Evolutionary conservation across 92 coral and sea anemone species (phyloP).

Genomic region (Pocillopora grandis): DNA sequence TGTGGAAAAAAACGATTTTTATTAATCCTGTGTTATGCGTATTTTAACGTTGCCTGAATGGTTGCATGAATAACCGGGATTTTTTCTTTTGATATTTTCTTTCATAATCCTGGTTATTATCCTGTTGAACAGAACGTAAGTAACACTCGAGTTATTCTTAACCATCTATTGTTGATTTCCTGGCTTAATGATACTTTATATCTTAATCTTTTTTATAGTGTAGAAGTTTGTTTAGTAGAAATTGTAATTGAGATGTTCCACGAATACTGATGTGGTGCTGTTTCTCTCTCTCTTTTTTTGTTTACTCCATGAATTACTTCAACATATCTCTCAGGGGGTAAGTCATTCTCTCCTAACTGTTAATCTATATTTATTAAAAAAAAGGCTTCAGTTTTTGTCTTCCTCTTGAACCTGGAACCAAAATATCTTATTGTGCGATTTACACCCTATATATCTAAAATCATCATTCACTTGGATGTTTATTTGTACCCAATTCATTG

Average conservation of each 20-base stretch:
- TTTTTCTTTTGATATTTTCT: neutral
- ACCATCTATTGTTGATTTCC: neutral
- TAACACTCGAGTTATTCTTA: neutral
- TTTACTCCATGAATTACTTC: neutral
- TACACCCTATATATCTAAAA: too few relatives aligned
- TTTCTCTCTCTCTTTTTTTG: neutral
- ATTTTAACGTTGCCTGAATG: too few relatives aligned
- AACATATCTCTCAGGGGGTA: conserved; percentile 17
- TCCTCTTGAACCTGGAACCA: too few relatives aligned
- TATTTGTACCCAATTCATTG: too few relatives aligned
- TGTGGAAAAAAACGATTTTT: too few relatives aligned
- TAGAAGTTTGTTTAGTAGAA: too few relatives aligned
- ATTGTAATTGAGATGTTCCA: neutral
- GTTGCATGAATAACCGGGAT: too few relatives aligned
- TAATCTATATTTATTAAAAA: neutral
- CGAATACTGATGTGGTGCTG: neutral
- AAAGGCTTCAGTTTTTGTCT: too few relatives aligned
- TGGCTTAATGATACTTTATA: neutral
- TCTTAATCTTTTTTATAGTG: too few relatives aligned
- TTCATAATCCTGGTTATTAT: neutral
- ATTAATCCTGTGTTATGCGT: too few relatives aligned
- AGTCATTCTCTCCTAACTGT: neutral
- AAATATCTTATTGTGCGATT: too few relatives aligned
- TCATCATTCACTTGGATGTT: too few relatives aligned
- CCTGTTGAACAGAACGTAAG: conserved; percentile 30